Evolutionary conservation across 2,797 vertebrate genomes (phyloP), one percentile per base, ranked within the genome.

Genomic region (Schizopygopsis pylzovi): DNA sequence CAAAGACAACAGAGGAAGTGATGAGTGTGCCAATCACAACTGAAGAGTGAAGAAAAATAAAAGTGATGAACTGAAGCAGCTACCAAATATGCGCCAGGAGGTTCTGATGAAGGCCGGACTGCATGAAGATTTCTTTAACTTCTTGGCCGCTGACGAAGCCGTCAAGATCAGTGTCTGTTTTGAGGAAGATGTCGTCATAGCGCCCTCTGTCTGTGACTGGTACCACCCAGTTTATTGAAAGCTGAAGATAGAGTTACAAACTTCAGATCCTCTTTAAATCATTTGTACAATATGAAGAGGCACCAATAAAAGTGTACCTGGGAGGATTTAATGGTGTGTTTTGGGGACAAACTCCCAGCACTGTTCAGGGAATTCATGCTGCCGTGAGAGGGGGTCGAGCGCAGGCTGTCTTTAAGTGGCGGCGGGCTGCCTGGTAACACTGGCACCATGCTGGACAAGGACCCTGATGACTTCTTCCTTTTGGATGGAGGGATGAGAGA

Each of bases 111-210:
- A 99, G 97, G 85, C 97, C 98, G 0, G 98, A 99, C 73, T 99
- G 98, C 94, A 99, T 98, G 93, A 99, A 99, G 94, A 99, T 99
- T 1, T 99, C 98, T 90, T 98, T 99, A 49, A 98, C 98, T 94
- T 99, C 98, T 81, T 93, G 96, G 67, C 98, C 98, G 1, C 97
- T 99, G 89, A 99, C 98, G 83, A 96, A 98, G 5, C 98, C 98
- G 0, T 99, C 98, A 90, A 98, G 88, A 92, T 99, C 98, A 10
- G 96, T 91, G 85, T 99, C 98, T 0, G 96, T 99, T 94, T 99
- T 99, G 86, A 99, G 88, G 92, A 99, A 99, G 84, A 99, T 98
- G 87, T 99, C 98, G 0, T 99, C 98, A 0, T 97, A 99, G 63
- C 97, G 95, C 45, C 95, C 92, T 70, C 98, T 97, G 86, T 99